Conservation (phyloP, 1,140 invertebrate species). For the Aphis gossypii region DNA sequence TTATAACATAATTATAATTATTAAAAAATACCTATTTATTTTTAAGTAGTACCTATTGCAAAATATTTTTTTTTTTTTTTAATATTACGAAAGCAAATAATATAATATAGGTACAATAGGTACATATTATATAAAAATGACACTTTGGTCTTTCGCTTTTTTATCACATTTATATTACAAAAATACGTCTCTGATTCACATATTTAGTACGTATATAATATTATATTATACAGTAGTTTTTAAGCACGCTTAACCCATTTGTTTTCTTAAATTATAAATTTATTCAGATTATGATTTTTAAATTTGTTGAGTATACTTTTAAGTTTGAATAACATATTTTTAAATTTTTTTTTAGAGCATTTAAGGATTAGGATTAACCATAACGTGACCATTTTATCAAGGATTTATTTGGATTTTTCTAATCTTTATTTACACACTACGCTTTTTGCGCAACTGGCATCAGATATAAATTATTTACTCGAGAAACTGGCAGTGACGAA, state of each 20-base stretch:
- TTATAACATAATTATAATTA: not conserved
- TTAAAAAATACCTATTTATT: no score
- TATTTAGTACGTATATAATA: no score
- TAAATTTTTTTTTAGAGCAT: no score
- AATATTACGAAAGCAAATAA: not conserved
- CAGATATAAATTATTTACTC: no score
- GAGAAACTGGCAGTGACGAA: no score
- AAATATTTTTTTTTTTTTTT: no score
- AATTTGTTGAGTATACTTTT: no score
- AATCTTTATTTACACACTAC: not conserved
- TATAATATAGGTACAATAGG: no score
- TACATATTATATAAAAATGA: not conserved
- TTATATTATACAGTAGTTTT: not conserved
- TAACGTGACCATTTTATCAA: not conserved
- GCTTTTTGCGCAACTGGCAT: not conserved
- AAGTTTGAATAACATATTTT: no score
- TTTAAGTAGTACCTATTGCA: no score
- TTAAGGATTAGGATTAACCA: no score
- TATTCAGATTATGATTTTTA: no score
- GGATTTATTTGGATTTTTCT: not conserved
- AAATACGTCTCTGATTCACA: not conserved
- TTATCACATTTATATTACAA: not conserved
- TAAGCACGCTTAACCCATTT: not conserved
- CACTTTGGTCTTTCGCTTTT: not conserved
- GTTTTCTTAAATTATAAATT: not conserved